Evolutionary conservation across 2,888 invertebrate genomes (phyloP).

Genomic region (Brachyptera putata): DNA sequence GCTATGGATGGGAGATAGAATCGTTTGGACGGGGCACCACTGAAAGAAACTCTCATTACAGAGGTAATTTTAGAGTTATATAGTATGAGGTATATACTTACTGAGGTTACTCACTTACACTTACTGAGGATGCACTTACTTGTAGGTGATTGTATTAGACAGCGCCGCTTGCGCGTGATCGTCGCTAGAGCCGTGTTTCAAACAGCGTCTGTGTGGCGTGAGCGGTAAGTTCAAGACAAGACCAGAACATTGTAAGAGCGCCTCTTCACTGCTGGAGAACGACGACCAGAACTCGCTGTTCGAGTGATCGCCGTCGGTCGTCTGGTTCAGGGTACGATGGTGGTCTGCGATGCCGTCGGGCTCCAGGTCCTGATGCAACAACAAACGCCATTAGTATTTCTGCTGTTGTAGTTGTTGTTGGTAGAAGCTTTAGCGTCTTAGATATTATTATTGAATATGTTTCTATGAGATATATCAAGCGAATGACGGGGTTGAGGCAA

Average conservation of each 20-base stretch:
- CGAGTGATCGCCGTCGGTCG: slow-evolving; percentile 63
- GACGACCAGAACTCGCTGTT: slow-evolving; percentile 79
- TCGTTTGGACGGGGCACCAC: too few species aligned
- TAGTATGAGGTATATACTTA: too few species aligned
- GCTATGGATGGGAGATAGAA: too few species aligned
- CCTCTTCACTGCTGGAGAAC: slow-evolving; percentile 75
- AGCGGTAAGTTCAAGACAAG: slow-evolving; percentile 67
- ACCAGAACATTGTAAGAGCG: slow-evolving; percentile 67
- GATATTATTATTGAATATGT: too few species aligned
- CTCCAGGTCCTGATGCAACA: slow-evolving; percentile 47
- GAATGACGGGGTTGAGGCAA: too few species aligned
- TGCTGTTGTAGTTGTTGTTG: too few species aligned
- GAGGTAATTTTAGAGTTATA: too few species aligned
- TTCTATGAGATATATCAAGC: too few species aligned
- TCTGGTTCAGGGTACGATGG: slow-evolving; percentile 60
- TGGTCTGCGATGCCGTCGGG: slow-evolving; percentile 64
- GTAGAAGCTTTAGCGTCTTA: too few species aligned
- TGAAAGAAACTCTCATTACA: too few species aligned
- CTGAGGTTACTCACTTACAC: too few species aligned
- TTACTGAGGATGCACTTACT: too few species aligned
- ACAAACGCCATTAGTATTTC: neutral
- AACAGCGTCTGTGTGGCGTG: slow-evolving; percentile 59
- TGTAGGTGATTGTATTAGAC: slow-evolving; percentile 63
- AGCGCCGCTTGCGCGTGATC: slow-evolving; percentile 50
- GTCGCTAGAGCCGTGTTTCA: slow-evolving; percentile 42